Conservation (phyloP, 2,113 vertebrate species). For the Bubo scandiacus region DNA sequence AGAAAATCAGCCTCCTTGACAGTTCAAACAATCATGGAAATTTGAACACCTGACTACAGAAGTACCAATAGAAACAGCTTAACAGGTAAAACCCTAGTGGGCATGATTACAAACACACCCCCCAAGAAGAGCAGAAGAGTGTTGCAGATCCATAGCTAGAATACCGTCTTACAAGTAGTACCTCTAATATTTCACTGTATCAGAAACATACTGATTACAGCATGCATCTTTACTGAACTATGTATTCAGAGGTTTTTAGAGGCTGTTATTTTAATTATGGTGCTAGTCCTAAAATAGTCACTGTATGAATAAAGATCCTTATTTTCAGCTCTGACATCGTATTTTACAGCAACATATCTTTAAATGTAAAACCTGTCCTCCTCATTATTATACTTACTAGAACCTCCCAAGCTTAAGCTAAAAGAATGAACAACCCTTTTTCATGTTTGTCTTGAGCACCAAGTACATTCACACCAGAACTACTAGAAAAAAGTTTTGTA, state of each 20-base stretch:
- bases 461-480: not conserved
- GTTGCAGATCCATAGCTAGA: not conserved
- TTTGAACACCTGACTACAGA: not conserved
- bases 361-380: not conserved
- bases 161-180: not conserved
- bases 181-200: not conserved
- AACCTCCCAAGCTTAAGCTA: not conserved
- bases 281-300: not conserved
- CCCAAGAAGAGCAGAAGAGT: accelerated
- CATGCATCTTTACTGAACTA: not conserved
- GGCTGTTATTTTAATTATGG: not conserved
- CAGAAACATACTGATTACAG: not conserved
- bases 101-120: accelerated
- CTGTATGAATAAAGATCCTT: not conserved
- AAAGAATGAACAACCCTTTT: not conserved
- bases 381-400: not conserved
- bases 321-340: not conserved
- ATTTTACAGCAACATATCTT: not conserved
- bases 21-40: not conserved
- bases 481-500: not conserved
- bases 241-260: not conserved
- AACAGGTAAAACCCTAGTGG: not conserved
- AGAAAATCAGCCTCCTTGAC: not conserved
- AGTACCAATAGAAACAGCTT: not conserved
- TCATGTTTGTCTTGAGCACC: not conserved